Conservation (phyloP, 2,888 invertebrate genomes). For the Drosophila helvetica region DNA sequence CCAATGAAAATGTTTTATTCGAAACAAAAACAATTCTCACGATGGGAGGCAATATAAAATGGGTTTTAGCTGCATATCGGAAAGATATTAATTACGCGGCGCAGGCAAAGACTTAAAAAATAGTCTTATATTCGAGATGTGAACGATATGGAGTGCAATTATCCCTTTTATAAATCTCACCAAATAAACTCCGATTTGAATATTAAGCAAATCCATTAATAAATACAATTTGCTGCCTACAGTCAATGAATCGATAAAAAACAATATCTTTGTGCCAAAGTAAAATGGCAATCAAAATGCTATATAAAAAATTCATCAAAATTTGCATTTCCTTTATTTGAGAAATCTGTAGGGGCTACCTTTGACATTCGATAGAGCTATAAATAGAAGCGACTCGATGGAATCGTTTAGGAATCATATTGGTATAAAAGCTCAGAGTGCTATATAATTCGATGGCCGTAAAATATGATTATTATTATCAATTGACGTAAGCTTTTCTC, state of each 20-base stretch:
- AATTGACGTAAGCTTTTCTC: constrained; percentile 32
- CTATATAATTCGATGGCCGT: constrained; percentile 44
- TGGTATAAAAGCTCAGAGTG: constrained; percentile 34
- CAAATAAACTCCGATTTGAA: not conserved
- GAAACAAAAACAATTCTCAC: constrained; percentile 6
- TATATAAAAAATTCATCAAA: constrained; percentile 7
- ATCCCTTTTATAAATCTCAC: too few species aligned
- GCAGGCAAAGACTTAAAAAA: too few species aligned
- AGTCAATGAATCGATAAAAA: constrained; percentile 21
- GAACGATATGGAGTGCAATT: not conserved
- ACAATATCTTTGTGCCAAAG: constrained; percentile 10
- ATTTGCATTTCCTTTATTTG: constrained; percentile 46
- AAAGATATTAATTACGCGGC: not conserved
- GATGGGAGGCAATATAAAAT: not conserved
- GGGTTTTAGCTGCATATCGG: too few species aligned
- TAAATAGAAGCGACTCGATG: constrained; percentile 32
- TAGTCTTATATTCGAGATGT: not conserved
- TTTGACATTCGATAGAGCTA: constrained; percentile 39
- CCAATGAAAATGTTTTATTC: constrained; percentile 3
- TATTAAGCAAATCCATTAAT: not conserved
- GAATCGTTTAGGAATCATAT: constrained; percentile 26
- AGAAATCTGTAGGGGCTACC: constrained; percentile 20
- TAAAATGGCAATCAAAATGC: constrained; percentile 8
- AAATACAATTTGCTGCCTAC: not conserved
- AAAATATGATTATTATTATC: constrained; percentile 45